Evolutionary conservation across 2,113 vertebrate species (phyloP), one percentile per base, ranked within the genome.

Genomic region (Dromaius novaehollandiae): DNA sequence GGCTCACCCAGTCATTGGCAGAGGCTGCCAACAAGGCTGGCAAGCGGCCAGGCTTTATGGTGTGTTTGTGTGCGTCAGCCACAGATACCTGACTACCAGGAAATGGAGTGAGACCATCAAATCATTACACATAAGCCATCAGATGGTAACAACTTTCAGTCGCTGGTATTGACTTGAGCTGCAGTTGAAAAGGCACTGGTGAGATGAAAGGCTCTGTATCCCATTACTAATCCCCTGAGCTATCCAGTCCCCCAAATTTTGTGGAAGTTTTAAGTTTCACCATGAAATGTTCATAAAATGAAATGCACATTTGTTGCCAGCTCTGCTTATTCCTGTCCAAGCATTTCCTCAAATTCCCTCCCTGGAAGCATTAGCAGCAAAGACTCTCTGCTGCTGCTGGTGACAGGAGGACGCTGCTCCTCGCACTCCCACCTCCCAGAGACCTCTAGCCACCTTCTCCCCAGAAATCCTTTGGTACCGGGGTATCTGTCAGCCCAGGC

Each of bases 201-300:
- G 82, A 97, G 96, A 97, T 97, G 96, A 97, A 97, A 97, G 97
- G 82, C 96, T 96, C 85, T 93, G 86, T 96, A 96, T 97, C 95
- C 95, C 93, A 91, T 97, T 97, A 97, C 97, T 97, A 97, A 97
- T 97, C 96, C 97, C 95, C 94, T 92, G 97, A 97, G 95, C 89
- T 80, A 96, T 96, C 95, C 95, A 84, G 97, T 97, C 90, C 88
- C 96, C 95, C 84, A 97, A 95, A 97, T 97, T 97, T 97, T 93
- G 95, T 94, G 95, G 96, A 96, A 95, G 97, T 97, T 96, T 97
- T 97, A 97, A 93, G 95, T 97, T 97, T 97, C 97, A 97, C 96
- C 97, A 96, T 97, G 96, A 97, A 97, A 97, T 94, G 94, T 89
- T 97, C 93, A 88, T 94, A 92, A 97, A 97, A 97, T 97, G 97